These are phyloP conservation scores for Pterocles orientalis DNA, from an alignment of 2,113 vertebrate species.

Conservation along the genomic window DNA sequence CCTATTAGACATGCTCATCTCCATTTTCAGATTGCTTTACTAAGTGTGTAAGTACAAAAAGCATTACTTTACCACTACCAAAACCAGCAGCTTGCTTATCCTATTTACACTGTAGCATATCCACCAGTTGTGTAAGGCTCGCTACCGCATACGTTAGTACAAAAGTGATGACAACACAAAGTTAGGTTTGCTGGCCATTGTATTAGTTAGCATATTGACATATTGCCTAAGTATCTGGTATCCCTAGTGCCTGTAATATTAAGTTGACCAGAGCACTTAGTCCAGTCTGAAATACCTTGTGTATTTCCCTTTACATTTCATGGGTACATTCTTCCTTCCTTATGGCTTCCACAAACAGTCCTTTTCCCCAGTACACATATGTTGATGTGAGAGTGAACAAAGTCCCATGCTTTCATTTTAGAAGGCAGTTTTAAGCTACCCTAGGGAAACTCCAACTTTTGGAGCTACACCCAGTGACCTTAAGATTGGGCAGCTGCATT, in stretches of 20 bases:
- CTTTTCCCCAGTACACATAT: neutral
- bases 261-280: neutral
- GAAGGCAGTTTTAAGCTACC: neutral
- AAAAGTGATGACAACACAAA: neutral
- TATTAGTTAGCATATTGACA: neutral
- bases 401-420: neutral
- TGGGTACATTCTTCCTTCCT: neutral
- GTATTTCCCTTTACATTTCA: neutral
- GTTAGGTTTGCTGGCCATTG: neutral
- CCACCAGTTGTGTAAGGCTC: neutral
- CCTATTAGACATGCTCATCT: neutral
- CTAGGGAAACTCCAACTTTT: neutral
- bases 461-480: neutral
- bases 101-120: fast-evolving
- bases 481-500: neutral
- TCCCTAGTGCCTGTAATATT: neutral
- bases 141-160: neutral
- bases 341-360: neutral
- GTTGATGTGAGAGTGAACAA: neutral
- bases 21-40: neutral
- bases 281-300: neutral
- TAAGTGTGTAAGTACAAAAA: neutral
- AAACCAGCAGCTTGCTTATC: neutral
- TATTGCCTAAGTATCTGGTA: neutral
- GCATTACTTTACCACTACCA: neutral